A percentile compares a stretch with the other conserved stretches of the same genome.
These are phyloP conservation scores for Eristalis intricaria DNA, from an alignment of 2,888 invertebrate genomes.

Conservation along the genomic window DNA sequence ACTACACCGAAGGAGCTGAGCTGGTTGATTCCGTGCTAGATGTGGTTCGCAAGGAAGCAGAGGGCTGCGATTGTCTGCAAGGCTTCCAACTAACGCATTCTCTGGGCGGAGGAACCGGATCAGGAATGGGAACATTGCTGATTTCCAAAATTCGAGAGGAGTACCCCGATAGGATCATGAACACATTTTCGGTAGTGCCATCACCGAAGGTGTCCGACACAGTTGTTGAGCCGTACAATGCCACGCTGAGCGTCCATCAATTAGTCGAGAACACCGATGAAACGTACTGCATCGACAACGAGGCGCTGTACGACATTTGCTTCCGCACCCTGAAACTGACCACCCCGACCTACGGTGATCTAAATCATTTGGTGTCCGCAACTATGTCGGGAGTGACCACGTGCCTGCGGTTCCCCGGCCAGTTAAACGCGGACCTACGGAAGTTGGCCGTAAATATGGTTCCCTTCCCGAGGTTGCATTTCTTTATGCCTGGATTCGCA, in stretches of 20 bases:
- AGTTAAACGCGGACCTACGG: conserved; percentile 95
- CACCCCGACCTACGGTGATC: conserved; percentile 95
- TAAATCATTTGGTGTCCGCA: conserved; percentile 94
- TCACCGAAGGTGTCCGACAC: conserved; percentile 90
- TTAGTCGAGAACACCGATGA: conserved; percentile 95
- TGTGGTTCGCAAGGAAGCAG: conserved; percentile 92
- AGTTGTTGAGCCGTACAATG: conserved; percentile 91
- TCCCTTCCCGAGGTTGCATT: conserved; percentile 97
- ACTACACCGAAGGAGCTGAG: conserved; percentile 96
- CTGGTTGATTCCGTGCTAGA: conserved; percentile 92
- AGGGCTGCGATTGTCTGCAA: conserved; percentile 95
- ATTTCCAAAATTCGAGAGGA: conserved; percentile 95
- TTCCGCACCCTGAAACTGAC: conserved; percentile 93
- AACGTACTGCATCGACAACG: conserved; percentile 95
- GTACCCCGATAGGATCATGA: conserved; percentile 94
- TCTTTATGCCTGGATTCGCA: conserved; percentile 98
- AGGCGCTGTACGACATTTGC: conserved; percentile 96
- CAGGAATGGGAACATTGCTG: conserved; percentile 93
- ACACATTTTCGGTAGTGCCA: conserved; percentile 91
- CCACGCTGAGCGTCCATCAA: conserved; percentile 93
- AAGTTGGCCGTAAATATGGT: conserved; percentile 98
- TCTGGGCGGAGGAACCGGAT: conserved; percentile 93
- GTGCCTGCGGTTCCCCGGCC: conserved; percentile 93
- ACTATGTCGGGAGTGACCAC: conserved; percentile 95
- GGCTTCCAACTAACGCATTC: conserved; percentile 93